A percentile compares a stretch with the other conserved stretches of the same genome.
phyloP scores from a whole-genome alignment of 2,888 invertebrate genomes.

The Hyposoter didymator region DNA sequence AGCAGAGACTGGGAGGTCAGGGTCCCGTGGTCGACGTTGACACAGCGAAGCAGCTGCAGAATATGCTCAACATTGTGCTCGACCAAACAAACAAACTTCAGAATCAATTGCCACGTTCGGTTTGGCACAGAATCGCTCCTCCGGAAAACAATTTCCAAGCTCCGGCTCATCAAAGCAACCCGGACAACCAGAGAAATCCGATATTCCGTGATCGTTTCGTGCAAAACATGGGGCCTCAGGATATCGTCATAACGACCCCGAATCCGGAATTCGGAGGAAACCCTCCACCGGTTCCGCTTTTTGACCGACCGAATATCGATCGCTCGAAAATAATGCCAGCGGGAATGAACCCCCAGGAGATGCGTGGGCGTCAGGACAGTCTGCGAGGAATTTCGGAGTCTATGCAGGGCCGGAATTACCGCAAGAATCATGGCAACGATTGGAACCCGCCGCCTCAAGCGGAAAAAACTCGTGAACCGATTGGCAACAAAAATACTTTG shows the following conservation, averaged over 20 bases:
- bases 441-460: constrained; percentile 68
- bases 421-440: constrained; percentile 60
- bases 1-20: constrained; percentile 77
- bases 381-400: constrained; percentile 52
- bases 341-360: constrained; percentile 47
- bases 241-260: constrained; percentile 77
- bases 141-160: constrained; percentile 73
- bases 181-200: not conserved
- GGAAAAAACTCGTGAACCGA: constrained; percentile 29
- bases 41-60: constrained; percentile 81
- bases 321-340: constrained; percentile 41
- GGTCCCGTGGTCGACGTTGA: constrained; percentile 74
- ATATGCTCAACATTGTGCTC: constrained; percentile 80
- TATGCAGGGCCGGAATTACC: constrained; percentile 58
- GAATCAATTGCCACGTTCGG: constrained; percentile 80
- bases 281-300: constrained; percentile 42
- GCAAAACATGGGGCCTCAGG: constrained; percentile 76
- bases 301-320: constrained; percentile 36
- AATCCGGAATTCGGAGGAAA: constrained; percentile 73
- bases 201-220: constrained; percentile 76
- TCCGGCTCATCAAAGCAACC: constrained; percentile 23
- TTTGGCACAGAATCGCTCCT: constrained; percentile 83
- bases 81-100: constrained; percentile 81
- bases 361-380: constrained; percentile 71
- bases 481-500: constrained; percentile 4